These are phyloP conservation scores for Metalampra italica DNA, from an alignment of 2,888 invertebrate species.

Conservation along the genomic window DNA sequence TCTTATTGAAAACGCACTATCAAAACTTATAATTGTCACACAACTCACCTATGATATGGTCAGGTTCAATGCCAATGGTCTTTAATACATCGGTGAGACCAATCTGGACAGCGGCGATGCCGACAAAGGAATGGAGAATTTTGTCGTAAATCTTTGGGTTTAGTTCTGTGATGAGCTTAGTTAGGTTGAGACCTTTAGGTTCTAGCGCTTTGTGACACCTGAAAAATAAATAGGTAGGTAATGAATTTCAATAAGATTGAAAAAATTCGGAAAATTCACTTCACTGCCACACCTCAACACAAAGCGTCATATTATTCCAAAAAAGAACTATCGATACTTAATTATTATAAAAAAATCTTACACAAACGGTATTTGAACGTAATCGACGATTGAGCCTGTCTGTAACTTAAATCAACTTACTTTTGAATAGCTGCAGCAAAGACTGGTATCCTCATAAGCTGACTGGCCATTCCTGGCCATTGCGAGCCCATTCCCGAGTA, in stretches of 20 bases:
- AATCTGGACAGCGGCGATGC: slow-evolving; percentile 84
- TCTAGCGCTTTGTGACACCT: slow-evolving; percentile 80
- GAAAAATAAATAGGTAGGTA: not conserved
- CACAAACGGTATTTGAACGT: no score
- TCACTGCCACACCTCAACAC: no score
- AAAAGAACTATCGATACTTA: no score
- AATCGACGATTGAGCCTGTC: no score
- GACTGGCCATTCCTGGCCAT: slow-evolving; percentile 90
- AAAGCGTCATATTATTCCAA: no score
- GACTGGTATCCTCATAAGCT: slow-evolving; percentile 84
- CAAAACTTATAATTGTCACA: not conserved
- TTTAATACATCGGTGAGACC: slow-evolving; percentile 75
- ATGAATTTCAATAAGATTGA: no score
- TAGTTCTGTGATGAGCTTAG: slow-evolving; percentile 78
- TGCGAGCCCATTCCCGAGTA: slow-evolving; percentile 96
- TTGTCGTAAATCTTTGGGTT: slow-evolving; percentile 82
- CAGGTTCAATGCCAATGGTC: slow-evolving; percentile 66
- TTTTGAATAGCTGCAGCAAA: slow-evolving; percentile 85
- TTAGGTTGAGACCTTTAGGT: slow-evolving; percentile 82
- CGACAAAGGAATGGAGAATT: slow-evolving; percentile 84
- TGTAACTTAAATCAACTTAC: slow-evolving; percentile 36
- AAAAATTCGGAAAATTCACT: no score
- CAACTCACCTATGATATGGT: slow-evolving; percentile 64
- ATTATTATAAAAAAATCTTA: no score
- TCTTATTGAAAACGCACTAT: no score